Base-by-base conservation (phyloP, 1,140 invertebrate species). In the Grapholita molesta region DNA sequence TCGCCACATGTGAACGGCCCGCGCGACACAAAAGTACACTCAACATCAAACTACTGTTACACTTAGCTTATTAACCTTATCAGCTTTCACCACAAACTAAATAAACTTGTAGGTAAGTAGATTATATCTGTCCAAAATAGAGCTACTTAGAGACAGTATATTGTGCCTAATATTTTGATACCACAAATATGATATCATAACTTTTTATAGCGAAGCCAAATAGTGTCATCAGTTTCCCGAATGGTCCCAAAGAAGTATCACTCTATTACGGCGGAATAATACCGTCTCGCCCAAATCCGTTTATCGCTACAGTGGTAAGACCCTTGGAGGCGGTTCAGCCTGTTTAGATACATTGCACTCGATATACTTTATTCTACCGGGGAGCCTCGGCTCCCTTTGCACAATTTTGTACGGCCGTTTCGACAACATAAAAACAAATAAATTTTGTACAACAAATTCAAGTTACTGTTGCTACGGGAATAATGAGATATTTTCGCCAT, bases 201-300 rank as follows among this genome's bases (percentile, higher is more conserved):
- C 82, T 83, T 89, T 89, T 89, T 87, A 89, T 85, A 83, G 77
- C 71, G 79, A 82, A 84, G 82, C 79, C 82, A 85, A 88, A 87
- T 87, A 84, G 85, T 86, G 78, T 82, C 84, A 88, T 89, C 82
- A 88, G 83, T 87, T 86, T 81, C 82, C 82, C 76, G 73, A 86
- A 87, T 81, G 80, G 81, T 81, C 82, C 79, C 78, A 79, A 87
- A 84, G 83, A 87, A 87, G 85, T 84, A 84, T 87, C 83, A 84
- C 82, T 88, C 84, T 84, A 89, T 86, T 86, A 88, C 76, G 74
- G 65, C 71, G 78, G 77, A 77, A 84, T 85, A 89, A 81, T 79
- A 75, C 78, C 73, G 76, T 77, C 76, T 74, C 74, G 75, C 75
- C 74, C 70, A 84, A 85, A 86, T 84, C 83, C 80, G 76, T 85